Base-by-base conservation (phyloP, 2,888 invertebrate genomes). In the Trimorus sp. region DNA sequence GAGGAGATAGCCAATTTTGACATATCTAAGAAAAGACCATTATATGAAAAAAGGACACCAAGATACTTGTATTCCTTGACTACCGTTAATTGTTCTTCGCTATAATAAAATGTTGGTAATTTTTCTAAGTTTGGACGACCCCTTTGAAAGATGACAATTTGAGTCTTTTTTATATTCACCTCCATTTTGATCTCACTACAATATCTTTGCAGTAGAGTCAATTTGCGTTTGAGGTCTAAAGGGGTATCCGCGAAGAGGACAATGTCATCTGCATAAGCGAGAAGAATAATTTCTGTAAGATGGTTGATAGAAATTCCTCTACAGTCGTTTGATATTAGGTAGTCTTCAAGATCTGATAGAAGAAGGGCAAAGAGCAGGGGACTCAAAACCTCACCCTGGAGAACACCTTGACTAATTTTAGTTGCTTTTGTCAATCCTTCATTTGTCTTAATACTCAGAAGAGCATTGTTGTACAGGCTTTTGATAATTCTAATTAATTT, bases 111-210 rank as follows among this genome's bases (percentile, higher is more conserved):
- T n/a, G n/a, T n/a, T n/a, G n/a, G n/a, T n/a, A n/a, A n/a, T n/a
- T n/a, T n/a, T n/a, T n/a, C n/a, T n/a, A n/a, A n/a, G n/a, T n/a
- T n/a, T n/a, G 56, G 68, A 37, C 68, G 56, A 3, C 58, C 58
- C 48, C 56, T 68, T 37, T 56, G 14, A 37, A 68, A 68, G 14
- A 56, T 68, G n/a, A 48, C 6, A 11, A 68, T 68, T 68, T 68
- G 42, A 11, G 68, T 68, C 56, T 68, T 68, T 3, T 14, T 45
- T 1, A 36, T 16, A 56, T 68, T 68, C 1, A 68, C 45, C 16
- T n/a, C 11, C 6, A 68, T 7, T 5, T n/a, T 48, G 14, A 58
- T 69, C 26, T 7, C 0, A 6, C 15, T 14, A 49, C 69, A 69
- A 15, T 69, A 58, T 0, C 37, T 26, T 1, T 15, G 15, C 15